Conservation (phyloP, 2,113 vertebrate genomes). For the Notothenia rossii region DNA sequence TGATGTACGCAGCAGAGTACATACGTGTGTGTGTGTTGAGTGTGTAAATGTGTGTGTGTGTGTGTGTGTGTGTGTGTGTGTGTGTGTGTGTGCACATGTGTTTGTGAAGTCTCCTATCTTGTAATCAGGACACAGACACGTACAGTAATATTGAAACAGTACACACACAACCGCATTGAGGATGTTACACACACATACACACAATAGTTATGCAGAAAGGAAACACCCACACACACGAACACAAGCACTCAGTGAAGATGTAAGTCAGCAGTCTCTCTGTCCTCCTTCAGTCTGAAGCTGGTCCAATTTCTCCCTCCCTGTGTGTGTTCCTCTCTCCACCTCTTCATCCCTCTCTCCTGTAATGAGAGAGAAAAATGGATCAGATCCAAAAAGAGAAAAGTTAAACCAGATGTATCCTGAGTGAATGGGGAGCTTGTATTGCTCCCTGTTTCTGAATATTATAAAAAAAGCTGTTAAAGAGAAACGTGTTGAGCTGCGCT, state of each 20-base stretch:
- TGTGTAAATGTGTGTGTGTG: neutral
- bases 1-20: neutral
- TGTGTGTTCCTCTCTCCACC: neutral
- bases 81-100: neutral
- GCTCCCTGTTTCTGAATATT: neutral
- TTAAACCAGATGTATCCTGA: constrained; percentile 19
- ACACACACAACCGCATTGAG: constrained; percentile 2
- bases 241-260: neutral
- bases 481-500: neutral
- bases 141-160: neutral
- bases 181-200: neutral
- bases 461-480: neutral
- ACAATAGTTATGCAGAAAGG: neutral
- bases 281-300: constrained; percentile 36
- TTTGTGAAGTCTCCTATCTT: constrained; percentile 14
- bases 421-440: too few relatives aligned
- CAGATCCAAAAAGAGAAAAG: constrained; percentile 9
- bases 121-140: constrained; percentile 11
- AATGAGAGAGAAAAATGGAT: constrained; percentile 30
- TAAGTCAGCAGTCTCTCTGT: constrained; percentile 45
- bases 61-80: neutral
- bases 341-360: constrained; percentile 38
- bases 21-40: neutral
- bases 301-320: constrained; percentile 3
- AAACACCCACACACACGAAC: constrained; percentile 21